Evolutionary conservation across 1,140 invertebrate genomes (phyloP).

Genomic region (Cephus cinctus): DNA sequence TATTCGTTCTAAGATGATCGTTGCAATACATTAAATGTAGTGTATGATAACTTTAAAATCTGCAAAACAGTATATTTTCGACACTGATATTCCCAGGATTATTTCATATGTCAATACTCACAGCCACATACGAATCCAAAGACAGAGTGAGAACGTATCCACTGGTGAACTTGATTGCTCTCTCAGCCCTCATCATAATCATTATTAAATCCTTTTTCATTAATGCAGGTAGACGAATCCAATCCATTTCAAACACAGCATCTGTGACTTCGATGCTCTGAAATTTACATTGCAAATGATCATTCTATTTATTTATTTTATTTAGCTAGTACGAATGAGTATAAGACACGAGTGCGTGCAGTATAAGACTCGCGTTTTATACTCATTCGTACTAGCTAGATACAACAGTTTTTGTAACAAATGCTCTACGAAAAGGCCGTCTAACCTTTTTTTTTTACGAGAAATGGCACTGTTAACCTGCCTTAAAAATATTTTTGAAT

Average conservation of each 20-base stretch:
- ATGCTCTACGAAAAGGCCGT: too few species aligned
- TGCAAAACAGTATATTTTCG: constrained; percentile 12
- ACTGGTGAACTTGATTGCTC: constrained; percentile 32
- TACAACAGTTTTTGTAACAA: too few species aligned
- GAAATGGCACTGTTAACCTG: too few species aligned
- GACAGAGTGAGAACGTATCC: constrained; percentile 29
- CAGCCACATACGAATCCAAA: constrained; percentile 28
- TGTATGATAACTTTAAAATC: constrained; percentile 33
- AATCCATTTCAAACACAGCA: constrained; percentile 26
- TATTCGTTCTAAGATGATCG: background rate
- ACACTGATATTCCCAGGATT: background rate
- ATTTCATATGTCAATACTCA: too few species aligned
- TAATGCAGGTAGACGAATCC: constrained; percentile 17
- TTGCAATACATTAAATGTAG: constrained; percentile 21
- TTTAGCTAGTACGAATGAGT: too few species aligned
- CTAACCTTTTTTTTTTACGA: too few species aligned
- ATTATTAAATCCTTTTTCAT: constrained; percentile 21
- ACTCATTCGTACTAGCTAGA: too few species aligned
- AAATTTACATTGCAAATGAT: background rate
- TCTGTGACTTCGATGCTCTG: constrained; percentile 26
- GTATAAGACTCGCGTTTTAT: too few species aligned
- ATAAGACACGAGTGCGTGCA: too few species aligned
- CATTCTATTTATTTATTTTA: too few species aligned
- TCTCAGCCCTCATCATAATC: constrained; percentile 21
- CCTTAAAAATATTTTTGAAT: too few species aligned